phyloP scores from a whole-genome alignment of 2,797 vertebrate species.

The Bradypus variegatus region DNA sequence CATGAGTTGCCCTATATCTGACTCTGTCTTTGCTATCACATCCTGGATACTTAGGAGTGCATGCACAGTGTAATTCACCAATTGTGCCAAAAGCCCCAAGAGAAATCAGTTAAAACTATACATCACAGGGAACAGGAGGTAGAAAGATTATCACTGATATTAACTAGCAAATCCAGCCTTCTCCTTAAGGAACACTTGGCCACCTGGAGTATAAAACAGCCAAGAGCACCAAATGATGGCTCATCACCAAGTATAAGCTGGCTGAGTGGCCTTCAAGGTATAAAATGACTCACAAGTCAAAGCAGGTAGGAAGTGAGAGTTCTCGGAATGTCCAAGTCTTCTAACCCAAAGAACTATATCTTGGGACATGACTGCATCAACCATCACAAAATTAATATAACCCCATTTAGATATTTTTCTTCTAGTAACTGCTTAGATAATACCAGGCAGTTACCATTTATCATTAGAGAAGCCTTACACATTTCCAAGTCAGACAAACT shows the following conservation, averaged over 20 bases:
- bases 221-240: constrained; percentile 5
- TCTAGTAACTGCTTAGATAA: neutral
- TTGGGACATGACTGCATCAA: neutral
- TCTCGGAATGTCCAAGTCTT: constrained; percentile 9
- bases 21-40: neutral
- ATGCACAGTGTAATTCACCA: neutral
- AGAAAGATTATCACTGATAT: neutral
- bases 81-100: neutral
- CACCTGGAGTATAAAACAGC: neutral
- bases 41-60: neutral
- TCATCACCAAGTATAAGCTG: neutral
- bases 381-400: constrained; percentile 15
- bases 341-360: neutral
- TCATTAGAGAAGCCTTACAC: neutral
- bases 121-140: neutral
- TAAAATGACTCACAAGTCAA: constrained; percentile 6
- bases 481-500: constrained; percentile 19
- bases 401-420: neutral
- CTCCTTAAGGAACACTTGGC: neutral
- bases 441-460: neutral
- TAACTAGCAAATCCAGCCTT: neutral
- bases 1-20: neutral
- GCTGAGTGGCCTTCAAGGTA: neutral
- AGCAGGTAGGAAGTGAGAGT: neutral
- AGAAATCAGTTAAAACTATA: neutral